Evolutionary conservation across 1,140 invertebrate species (phyloP).

Genomic region (Diabrotica undecimpunctata): DNA sequence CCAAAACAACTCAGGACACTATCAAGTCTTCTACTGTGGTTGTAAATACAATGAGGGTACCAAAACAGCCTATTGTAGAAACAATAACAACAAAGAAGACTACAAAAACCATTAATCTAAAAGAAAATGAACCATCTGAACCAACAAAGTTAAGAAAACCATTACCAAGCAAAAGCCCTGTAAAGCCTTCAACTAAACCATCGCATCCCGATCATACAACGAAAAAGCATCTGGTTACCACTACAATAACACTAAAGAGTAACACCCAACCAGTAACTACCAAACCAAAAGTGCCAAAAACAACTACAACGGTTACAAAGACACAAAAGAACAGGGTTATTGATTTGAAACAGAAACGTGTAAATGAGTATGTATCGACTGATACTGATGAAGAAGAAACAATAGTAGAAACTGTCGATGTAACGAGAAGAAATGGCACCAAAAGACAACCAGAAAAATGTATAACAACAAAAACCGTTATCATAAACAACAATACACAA

Average conservation of each 20-base stretch:
- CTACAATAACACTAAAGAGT: constrained; percentile 33
- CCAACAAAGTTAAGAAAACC: constrained; percentile 20
- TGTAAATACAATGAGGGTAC: not conserved
- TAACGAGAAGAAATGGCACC: not conserved
- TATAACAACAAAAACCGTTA: constrained; percentile 44
- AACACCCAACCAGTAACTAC: constrained; percentile 23
- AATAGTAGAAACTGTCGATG: not conserved
- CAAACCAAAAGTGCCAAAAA: constrained; percentile 11
- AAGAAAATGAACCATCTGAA: not conserved
- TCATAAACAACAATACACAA: constrained; percentile 38
- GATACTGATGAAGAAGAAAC: constrained; percentile 23
- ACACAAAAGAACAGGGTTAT: not conserved
- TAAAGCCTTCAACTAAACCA: constrained; percentile 14
- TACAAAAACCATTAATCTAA: not conserved
- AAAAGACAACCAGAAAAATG: constrained; percentile 31
- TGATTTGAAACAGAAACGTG: not conserved
- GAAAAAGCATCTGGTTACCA: constrained; percentile 35
- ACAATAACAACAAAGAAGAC: constrained; percentile 1
- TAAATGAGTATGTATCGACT: constrained; percentile 34
- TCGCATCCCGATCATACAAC: constrained; percentile 17
- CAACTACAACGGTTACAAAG: constrained; percentile 12
- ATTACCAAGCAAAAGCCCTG: constrained; percentile 28
- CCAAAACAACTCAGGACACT: not conserved
- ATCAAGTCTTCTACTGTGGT: not conserved
- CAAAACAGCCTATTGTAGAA: constrained; percentile 7